These are phyloP conservation scores for Diarsia brunnea DNA, from an alignment of 2,888 invertebrate species.

Conservation along the genomic window DNA sequence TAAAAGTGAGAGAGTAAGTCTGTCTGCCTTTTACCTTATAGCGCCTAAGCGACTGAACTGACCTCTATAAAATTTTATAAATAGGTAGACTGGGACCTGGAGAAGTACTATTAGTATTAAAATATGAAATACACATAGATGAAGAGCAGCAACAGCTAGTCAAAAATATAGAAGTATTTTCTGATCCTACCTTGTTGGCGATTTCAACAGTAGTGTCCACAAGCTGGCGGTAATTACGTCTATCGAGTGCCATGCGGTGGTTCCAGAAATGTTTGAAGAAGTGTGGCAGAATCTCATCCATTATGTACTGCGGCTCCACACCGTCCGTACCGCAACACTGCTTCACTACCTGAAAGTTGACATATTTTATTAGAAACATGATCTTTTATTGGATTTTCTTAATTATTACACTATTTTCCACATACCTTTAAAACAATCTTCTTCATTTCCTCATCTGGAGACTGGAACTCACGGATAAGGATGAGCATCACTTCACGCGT, in stretches of 20 bases:
- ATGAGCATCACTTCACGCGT: constrained; percentile 99
- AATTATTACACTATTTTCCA: neutral
- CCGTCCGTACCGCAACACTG: constrained; percentile 99
- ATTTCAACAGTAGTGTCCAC: constrained; percentile 99
- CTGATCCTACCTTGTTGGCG: constrained; percentile 95
- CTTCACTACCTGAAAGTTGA: constrained; percentile 95
- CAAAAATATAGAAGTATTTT: neutral
- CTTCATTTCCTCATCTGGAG: constrained; percentile 99
- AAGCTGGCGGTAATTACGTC: constrained; percentile 98
- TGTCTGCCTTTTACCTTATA: neutral
- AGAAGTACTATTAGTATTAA: neutral
- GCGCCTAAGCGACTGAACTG: neutral
- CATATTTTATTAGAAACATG: neutral
- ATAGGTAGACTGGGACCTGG: constrained; percentile 3
- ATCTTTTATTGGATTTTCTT: neutral
- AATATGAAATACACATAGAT: constrained; percentile 1
- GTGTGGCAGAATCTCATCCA: constrained; percentile 99
- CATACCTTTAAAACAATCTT: constrained; percentile 99
- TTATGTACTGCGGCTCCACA: constrained; percentile 99
- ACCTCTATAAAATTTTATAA: neutral
- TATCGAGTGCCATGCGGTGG: constrained; percentile 99
- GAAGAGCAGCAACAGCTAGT: neutral
- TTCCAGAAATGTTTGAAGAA: constrained; percentile 99
- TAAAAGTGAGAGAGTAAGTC: neutral
- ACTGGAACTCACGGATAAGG: constrained; percentile 99